phyloP scores from a whole-genome alignment of 2,888 invertebrate species.

The Trichogramma dendrolimi region DNA sequence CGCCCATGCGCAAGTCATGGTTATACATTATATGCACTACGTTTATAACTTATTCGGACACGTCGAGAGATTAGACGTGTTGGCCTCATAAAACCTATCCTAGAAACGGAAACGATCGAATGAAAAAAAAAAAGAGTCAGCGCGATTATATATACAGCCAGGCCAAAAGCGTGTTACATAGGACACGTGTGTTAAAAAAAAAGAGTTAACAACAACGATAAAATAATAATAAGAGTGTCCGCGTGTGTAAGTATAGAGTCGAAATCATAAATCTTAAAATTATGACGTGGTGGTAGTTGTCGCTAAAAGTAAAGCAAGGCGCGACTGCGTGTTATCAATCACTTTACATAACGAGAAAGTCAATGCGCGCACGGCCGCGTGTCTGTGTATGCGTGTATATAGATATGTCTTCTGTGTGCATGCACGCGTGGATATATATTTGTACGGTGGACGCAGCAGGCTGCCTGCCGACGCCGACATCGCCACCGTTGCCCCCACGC shows the following conservation, averaged over 20 bases:
- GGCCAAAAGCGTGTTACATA: too few relatives aligned
- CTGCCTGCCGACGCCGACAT: slow-evolving; percentile 7
- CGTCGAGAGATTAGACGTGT: too few relatives aligned
- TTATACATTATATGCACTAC: too few relatives aligned
- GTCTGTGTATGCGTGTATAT: background rate
- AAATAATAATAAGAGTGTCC: too few relatives aligned
- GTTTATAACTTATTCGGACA: too few relatives aligned
- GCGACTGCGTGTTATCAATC: slow-evolving; percentile 24
- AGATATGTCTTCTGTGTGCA: slow-evolving; percentile 1
- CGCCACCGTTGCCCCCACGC: background rate
- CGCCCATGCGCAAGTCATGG: too few relatives aligned
- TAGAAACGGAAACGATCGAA: too few relatives aligned
- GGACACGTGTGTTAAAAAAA: too few relatives aligned
- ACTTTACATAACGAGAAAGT: slow-evolving; percentile 29
- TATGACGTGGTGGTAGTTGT: slow-evolving; percentile 16
- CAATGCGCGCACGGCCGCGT: background rate
- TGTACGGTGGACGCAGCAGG: background rate
- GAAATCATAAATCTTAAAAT: slow-evolving; percentile 23
- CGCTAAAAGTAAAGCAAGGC: slow-evolving; percentile 3
- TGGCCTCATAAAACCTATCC: too few relatives aligned
- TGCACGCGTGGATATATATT: background rate
- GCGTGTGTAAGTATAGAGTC: background rate
- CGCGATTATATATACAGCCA: background rate
- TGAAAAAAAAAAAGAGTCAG: background rate
- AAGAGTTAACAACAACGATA: too few relatives aligned